Percentiles rank a stretch among this genome's conserved stretches.
phyloP scores from a whole-genome alignment of 2,797 vertebrate genomes.

The Avahi laniger region DNA sequence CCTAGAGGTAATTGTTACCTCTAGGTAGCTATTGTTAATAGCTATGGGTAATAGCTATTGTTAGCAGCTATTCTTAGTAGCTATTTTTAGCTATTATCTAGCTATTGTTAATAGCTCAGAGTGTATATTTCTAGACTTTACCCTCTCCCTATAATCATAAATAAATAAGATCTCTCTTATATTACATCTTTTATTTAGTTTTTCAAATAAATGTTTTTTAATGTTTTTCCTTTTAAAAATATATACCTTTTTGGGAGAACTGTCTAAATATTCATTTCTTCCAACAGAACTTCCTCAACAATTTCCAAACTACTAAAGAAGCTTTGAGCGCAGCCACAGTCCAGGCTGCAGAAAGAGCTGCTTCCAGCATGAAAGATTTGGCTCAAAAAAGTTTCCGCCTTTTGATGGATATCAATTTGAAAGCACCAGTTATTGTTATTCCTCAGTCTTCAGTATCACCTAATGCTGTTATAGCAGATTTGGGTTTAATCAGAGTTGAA shows the following conservation, averaged over 20 bases:
- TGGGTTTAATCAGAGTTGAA: conserved; percentile 87
- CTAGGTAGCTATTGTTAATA: background rate
- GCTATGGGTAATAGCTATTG: background rate
- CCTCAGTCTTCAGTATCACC: conserved; percentile 85
- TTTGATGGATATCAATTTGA: conserved; percentile 86
- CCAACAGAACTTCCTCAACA: too few relatives aligned
- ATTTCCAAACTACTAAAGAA: too few relatives aligned
- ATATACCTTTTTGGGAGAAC: conserved; percentile 64
- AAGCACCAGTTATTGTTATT: conserved; percentile 88
- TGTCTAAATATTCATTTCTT: too few relatives aligned
- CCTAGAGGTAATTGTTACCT: background rate
- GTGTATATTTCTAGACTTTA: background rate
- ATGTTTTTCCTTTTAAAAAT: background rate
- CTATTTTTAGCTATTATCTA: background rate
- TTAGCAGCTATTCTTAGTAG: background rate
- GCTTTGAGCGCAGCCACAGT: too few relatives aligned
- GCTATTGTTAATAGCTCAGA: background rate
- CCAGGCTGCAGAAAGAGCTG: too few relatives aligned
- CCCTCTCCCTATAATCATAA: background rate
- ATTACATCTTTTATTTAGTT: background rate
- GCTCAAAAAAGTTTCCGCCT: conserved; percentile 89
- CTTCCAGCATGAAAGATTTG: conserved; percentile 75
- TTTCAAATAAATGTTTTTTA: background rate
- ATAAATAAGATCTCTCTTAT: background rate
- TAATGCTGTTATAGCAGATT: conserved; percentile 86